Percentiles rank a stretch among this genome's conserved stretches.
phyloP scores from a whole-genome alignment of 30 jellyfish, hydroid and myxozoan genomes.

The Hydra vulgaris region DNA sequence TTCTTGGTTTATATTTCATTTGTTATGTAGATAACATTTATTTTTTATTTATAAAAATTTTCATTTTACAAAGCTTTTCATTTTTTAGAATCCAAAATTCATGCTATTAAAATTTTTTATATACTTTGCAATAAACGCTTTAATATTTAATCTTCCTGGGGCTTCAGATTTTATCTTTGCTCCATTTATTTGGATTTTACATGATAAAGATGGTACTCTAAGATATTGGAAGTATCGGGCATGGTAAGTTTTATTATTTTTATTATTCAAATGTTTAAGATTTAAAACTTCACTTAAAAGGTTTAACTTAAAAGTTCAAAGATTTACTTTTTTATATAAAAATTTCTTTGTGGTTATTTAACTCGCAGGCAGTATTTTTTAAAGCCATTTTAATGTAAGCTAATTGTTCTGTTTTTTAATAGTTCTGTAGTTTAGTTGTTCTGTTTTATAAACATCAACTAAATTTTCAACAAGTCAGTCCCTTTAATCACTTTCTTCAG shows the following conservation, averaged over 20 bases:
- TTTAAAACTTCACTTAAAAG: too few species aligned
- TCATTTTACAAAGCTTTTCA: too few species aligned
- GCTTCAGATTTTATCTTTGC: slow-evolving; percentile 54
- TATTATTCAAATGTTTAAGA: too few species aligned
- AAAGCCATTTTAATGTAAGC: too few species aligned
- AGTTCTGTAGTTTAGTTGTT: too few species aligned
- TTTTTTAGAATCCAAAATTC: slow-evolving; percentile 49
- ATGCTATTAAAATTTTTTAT: slow-evolving; percentile 53
- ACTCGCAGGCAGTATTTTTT: neutral
- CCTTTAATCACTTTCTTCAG: too few species aligned
- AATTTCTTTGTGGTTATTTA: neutral
- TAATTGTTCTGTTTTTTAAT: too few species aligned
- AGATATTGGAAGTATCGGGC: slow-evolving; percentile 82
- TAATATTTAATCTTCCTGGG: slow-evolving; percentile 80
- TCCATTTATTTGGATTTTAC: slow-evolving; percentile 60
- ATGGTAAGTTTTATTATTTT: slow-evolving; percentile 36
- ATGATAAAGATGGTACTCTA: slow-evolving; percentile 65
- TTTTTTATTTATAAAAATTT: neutral
- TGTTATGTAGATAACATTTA: neutral
- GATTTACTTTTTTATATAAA: too few species aligned
- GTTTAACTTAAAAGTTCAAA: too few species aligned
- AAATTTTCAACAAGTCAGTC: too few species aligned
- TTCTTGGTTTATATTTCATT: neutral
- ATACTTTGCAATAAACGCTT: slow-evolving; percentile 44
- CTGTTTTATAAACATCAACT: too few species aligned